phyloP scores from a whole-genome alignment of 2,888 invertebrate genomes.

The Ypsolopha sequella region DNA sequence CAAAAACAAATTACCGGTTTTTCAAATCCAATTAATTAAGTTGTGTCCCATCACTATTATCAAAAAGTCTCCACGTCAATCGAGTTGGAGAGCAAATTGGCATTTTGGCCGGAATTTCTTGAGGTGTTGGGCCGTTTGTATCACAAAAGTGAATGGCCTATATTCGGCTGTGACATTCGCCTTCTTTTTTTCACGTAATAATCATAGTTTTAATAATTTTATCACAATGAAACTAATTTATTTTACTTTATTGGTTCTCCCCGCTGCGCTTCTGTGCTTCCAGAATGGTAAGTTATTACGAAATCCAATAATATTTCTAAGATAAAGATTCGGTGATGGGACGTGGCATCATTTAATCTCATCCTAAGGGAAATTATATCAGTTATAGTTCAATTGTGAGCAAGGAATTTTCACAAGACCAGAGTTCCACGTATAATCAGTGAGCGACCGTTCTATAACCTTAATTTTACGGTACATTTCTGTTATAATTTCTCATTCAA shows the following conservation, averaged over 20 bases:
- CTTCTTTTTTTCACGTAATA: constrained; percentile 25
- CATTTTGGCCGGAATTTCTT: constrained; percentile 47
- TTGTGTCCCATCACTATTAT: constrained; percentile 35
- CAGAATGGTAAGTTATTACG: constrained; percentile 76
- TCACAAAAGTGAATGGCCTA: constrained; percentile 53
- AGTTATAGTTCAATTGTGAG: not conserved
- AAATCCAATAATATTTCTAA: constrained; percentile 18
- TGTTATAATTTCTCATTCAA: no score
- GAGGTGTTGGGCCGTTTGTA: constrained; percentile 38
- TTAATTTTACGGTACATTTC: no score
- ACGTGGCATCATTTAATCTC: constrained; percentile 49
- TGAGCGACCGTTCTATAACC: no score
- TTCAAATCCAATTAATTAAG: constrained; percentile 1
- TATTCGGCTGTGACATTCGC: constrained; percentile 33
- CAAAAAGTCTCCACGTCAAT: constrained; percentile 67
- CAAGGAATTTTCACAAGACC: no score
- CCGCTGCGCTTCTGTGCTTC: constrained; percentile 78
- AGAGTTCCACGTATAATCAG: no score
- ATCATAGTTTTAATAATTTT: constrained; percentile 21
- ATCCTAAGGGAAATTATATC: constrained; percentile 4
- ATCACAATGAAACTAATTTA: constrained; percentile 77
- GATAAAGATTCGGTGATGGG: constrained; percentile 20
- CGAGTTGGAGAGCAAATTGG: constrained; percentile 66
- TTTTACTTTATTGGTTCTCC: constrained; percentile 75
- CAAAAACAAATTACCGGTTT: constrained; percentile 12